Evolutionary conservation across 2,797 vertebrate species (phyloP), one percentile per base, ranked within the genome.

Genomic region (Streptopelia turtur): DNA sequence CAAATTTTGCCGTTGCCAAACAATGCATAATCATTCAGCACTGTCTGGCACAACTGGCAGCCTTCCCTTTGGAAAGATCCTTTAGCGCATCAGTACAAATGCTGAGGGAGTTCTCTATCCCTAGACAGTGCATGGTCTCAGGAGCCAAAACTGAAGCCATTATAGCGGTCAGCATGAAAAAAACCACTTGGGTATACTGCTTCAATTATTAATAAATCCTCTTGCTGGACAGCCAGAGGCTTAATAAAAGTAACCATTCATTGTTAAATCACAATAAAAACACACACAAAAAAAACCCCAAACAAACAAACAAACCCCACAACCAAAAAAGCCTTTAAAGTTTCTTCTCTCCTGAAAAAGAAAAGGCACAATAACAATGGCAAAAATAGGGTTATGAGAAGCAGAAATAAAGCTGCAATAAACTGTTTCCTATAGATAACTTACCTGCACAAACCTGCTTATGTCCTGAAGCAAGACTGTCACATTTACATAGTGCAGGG

Each of bases 11-110:
- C 3, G 16, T 72, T 95, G 95, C 94, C 91, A 96, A 89, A 94
- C 69, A 91, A 89, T 92, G 95, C 69, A 94, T 80, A 94, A 95
- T 95, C 84, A 92, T 90, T 96, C 87, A 95, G 90, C 56, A 70
- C 1, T 14, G 90, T 95, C 74, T 95, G 96, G 95, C 95, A 97
- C 84, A 94, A 95, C 65, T 93, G 94, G 88, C 93, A 95, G 61
- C 14, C 37, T 57, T 87, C 83, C 86, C 81, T 80, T 86, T 94
- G 88, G 93, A 96, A 92, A 77, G 81, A 78, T 94, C 78, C 60
- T 70, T 89, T 10, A 93, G 78, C 1, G 6, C 94, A 94, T 92
- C 90, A 95, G 57, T 88, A 95, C 83, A 96, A 94, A 96, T 82
- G 47, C 37, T 71, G 50, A 18, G 60, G 47, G 87, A 94, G 52